Base-by-base conservation (phyloP, 2,797 vertebrate genomes). In the Myripristis murdjan region DNA sequence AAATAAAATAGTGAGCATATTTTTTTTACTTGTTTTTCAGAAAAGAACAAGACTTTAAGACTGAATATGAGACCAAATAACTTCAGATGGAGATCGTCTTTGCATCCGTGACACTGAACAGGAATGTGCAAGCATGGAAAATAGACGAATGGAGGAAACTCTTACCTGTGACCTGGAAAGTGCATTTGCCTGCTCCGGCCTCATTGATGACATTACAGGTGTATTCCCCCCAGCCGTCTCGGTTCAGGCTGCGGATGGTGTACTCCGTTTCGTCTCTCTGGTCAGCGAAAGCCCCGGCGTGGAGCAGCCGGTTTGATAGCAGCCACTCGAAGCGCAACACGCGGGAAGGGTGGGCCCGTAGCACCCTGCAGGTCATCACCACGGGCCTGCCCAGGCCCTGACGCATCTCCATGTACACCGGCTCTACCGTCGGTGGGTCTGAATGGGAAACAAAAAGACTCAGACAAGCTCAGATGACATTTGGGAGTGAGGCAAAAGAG, bases 171-270 rank as follows among this genome's bases (percentile, higher is more conserved):
- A 99, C 95, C 1, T 97, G 95, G 89, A 99, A 99, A 82, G 96
- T 97, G 94, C 98, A 99, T 75, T 96, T 94, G 1, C 98, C 98
- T 0, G 96, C 95, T 0, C 98, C 98, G 0, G 97, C 98, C 85
- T 99, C 98, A 5, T 99, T 99, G 82, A 97, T 97, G 89, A 99
- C 95, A 51, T 97, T 98, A 72, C 98, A 99, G 72, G 96, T 98
- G 92, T 99, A 99, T 85, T 97, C 84, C 18, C 98, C 98, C 20
- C 97, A 98, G 74, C 94, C 96, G 53, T 99, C 97, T 0, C 96
- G 95, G 58, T 95, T 95, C 56, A 99, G 95, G 84, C 91, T 97
- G 75, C 95, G 93, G 51, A 99, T 91, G 0, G 93, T 96, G 85
- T 96, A 97, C 59, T 98, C 96, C 0, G 97, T 98, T 84, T 97